phyloP scores from a whole-genome alignment of 2,888 invertebrate species.

The Piscicola geometra region DNA sequence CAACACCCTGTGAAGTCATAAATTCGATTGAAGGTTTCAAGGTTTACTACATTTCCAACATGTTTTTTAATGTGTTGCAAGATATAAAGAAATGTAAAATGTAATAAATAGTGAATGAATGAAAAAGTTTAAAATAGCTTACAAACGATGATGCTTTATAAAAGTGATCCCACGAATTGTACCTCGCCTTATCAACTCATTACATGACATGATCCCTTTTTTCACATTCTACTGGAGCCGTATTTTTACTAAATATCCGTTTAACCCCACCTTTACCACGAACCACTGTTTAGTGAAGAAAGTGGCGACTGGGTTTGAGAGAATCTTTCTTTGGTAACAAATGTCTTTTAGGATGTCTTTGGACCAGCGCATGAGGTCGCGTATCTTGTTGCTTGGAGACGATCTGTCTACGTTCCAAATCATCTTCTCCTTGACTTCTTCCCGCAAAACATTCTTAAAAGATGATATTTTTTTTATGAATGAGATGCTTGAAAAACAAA shows the following conservation, averaged over 20 bases:
- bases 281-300: slow-evolving; percentile 54
- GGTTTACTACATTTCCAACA: too few species aligned
- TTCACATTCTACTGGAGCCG: too few species aligned
- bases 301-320: slow-evolving; percentile 51
- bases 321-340: slow-evolving; percentile 53
- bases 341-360: slow-evolving; percentile 56
- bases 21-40: too few species aligned
- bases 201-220: too few species aligned
- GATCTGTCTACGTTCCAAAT: slow-evolving; percentile 56
- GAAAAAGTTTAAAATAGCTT: too few species aligned
- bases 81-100: background rate
- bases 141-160: too few species aligned
- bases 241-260: background rate
- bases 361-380: slow-evolving; percentile 56
- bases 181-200: too few species aligned
- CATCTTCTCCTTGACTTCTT: slow-evolving; percentile 55
- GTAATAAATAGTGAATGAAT: background rate
- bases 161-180: too few species aligned
- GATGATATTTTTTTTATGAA: too few species aligned
- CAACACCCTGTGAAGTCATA: slow-evolving; percentile 48
- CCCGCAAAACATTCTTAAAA: slow-evolving; percentile 55
- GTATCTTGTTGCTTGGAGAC: slow-evolving; percentile 56
- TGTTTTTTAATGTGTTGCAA: background rate
- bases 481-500: too few species aligned
- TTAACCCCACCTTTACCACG: background rate